phyloP scores from a whole-genome alignment of 1,140 invertebrate species.

The Orchesella cincta region DNA sequence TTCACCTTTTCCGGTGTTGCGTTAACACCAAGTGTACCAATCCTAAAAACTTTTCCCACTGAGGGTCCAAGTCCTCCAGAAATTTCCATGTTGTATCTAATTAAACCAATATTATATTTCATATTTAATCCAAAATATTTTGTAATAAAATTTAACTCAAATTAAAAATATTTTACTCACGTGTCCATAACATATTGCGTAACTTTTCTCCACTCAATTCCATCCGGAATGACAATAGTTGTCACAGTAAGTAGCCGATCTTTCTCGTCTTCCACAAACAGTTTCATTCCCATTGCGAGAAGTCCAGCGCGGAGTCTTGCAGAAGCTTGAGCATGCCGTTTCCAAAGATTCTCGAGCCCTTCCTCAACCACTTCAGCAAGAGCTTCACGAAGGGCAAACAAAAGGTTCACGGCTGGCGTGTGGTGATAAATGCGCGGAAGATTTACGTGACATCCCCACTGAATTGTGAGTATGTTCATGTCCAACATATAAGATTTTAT shows the following conservation, averaged over 20 bases:
- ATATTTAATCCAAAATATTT: neutral
- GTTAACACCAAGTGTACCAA: slow-evolving; percentile 79
- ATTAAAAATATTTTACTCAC: slow-evolving; percentile 59
- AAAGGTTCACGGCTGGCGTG: slow-evolving; percentile 71
- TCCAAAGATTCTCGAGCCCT: slow-evolving; percentile 69
- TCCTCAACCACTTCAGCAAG: slow-evolving; percentile 71
- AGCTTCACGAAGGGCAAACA: slow-evolving; percentile 77
- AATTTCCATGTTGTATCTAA: slow-evolving; percentile 74
- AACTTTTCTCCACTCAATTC: slow-evolving; percentile 70
- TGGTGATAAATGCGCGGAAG: slow-evolving; percentile 70
- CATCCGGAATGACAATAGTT: slow-evolving; percentile 69
- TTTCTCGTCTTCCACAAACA: slow-evolving; percentile 69
- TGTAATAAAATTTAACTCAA: neutral
- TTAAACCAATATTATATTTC: slow-evolving; percentile 12
- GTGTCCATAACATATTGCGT: slow-evolving; percentile 69
- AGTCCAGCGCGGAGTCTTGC: slow-evolving; percentile 67
- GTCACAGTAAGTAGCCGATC: slow-evolving; percentile 76
- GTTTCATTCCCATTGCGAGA: slow-evolving; percentile 64
- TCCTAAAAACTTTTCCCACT: slow-evolving; percentile 71
- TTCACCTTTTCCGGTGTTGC: slow-evolving; percentile 59
- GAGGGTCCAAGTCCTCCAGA: slow-evolving; percentile 75
- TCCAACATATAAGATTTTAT: slow-evolving; percentile 74
- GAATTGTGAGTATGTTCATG: slow-evolving; percentile 69
- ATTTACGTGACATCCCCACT: slow-evolving; percentile 73
- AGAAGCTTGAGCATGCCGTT: slow-evolving; percentile 67